Base-by-base conservation (phyloP, 2,113 vertebrate genomes). In the Nanorana parkeri region DNA sequence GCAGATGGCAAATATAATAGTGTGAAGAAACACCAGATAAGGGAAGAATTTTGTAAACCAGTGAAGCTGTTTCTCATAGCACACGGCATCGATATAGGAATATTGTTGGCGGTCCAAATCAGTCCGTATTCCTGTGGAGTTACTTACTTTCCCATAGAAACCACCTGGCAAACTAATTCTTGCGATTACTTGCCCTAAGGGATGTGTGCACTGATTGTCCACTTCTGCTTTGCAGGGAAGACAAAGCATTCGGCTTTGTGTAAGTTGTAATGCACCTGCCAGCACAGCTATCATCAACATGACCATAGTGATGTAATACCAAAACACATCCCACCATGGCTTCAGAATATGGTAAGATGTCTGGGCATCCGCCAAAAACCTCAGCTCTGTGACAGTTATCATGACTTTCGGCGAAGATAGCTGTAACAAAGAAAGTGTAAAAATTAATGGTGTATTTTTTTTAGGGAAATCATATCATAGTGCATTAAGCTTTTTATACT, bases 41-140 rank as follows among this genome's bases (percentile, higher is more conserved):
- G 95, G 95, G 58, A 96, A 95, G 85, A 95, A 95, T 90, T 95
- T 96, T 65, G 93, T 93, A 86, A 95, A 95, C 92, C 94, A 95
- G 54, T 95, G 94, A 83, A 96, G 92, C 61, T 94, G 87, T 66
- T 92, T 92, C 82, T 95, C 93, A 0, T 95, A 95, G 75, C 94
- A 95, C 10, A 96, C 92, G 0, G 93, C 92, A 3, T 95, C 94
- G 0, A 95, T 93, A 60, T 92, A 95, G 65, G 91, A 88, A 83
- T 95, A 96, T 85, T 95, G 94, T 85, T 96, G 94, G 24, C 93
- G 89, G 69, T 95, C 93, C 66, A 95, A 93, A 63, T 94, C 89
- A 0, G 91, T 94, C 86, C 92, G 90, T 84, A 93, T 92, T 77
- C 91, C 88, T n/a, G 90, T 86, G 0, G 91, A 90, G 29, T 85